Percentiles rank a stretch among this genome's conserved stretches.
phyloP scores from a whole-genome alignment of 1,140 invertebrate species.

The Proctacanthus coquilletti region DNA sequence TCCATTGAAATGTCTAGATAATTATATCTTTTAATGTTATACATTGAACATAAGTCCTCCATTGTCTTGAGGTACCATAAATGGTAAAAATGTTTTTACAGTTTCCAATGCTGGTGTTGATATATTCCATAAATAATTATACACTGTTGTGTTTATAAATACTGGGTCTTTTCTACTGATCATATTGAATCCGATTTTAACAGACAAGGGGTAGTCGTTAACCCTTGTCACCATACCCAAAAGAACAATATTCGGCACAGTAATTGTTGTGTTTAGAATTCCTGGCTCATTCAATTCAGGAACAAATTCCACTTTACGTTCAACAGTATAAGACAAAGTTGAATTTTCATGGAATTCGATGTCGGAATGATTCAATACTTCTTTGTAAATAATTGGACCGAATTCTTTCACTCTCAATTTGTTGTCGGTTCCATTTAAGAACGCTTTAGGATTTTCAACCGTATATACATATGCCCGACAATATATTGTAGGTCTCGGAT shows the following conservation, averaged over 20 bases:
- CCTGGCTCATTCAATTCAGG: constrained; percentile 35
- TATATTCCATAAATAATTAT: constrained; percentile 42
- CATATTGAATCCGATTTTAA: constrained; percentile 32
- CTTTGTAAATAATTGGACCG: constrained; percentile 42
- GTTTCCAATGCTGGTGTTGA: constrained; percentile 35
- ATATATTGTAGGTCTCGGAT: constrained; percentile 39
- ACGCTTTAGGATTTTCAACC: constrained; percentile 40
- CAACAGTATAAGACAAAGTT: constrained; percentile 39
- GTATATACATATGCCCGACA: constrained; percentile 40
- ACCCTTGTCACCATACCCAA: constrained; percentile 39
- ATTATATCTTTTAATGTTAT: too few species aligned
- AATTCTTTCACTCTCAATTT: constrained; percentile 40
- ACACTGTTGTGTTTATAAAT: constrained; percentile 33
- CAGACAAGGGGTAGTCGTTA: constrained; percentile 33
- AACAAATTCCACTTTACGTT: constrained; percentile 33
- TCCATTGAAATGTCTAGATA: constrained; percentile 4
- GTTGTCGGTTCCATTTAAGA: constrained; percentile 32
- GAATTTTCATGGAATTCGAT: constrained; percentile 43
- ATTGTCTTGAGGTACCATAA: constrained; percentile 38
- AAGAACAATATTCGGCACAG: constrained; percentile 38
- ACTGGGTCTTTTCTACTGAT: constrained; percentile 27
- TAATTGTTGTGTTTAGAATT: constrained; percentile 35
- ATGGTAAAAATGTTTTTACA: constrained; percentile 31
- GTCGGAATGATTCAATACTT: constrained; percentile 37
- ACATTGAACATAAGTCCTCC: constrained; percentile 39